These are phyloP conservation scores for Raja brachyura DNA, from an alignment of 2,113 vertebrate species.

Conservation along the genomic window DNA sequence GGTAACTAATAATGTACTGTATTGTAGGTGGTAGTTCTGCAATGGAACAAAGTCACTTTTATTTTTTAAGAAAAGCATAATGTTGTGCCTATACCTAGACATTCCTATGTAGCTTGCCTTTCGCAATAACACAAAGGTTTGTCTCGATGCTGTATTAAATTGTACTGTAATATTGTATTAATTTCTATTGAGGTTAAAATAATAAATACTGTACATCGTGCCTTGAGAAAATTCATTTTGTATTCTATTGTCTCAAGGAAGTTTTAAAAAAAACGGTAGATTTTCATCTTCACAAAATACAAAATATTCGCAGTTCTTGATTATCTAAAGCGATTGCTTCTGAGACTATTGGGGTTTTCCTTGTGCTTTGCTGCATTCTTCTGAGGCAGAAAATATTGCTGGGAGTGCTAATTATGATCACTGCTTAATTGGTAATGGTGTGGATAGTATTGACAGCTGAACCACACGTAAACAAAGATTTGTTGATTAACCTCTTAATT, in stretches of 20 bases:
- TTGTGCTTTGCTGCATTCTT: background rate
- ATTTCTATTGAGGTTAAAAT: conserved; percentile 5
- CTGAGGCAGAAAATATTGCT: background rate
- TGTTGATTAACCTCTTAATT: conserved; percentile 53
- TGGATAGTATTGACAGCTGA: conserved; percentile 48
- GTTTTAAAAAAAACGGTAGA: background rate
- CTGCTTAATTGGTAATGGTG: conserved; percentile 45
- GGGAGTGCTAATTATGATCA: conserved; percentile 22
- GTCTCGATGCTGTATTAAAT: conserved; percentile 44
- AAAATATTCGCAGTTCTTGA: background rate
- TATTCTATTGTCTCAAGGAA: conserved; percentile 24
- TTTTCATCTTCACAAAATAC: background rate
- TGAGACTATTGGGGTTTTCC: background rate
- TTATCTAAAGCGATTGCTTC: background rate
- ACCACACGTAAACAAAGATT: conserved; percentile 44
- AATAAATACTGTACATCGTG: conserved; percentile 60
- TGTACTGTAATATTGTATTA: conserved; percentile 18
- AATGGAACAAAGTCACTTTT: conserved; percentile 44
- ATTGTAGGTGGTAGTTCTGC: background rate
- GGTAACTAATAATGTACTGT: background rate
- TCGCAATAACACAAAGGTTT: conserved; percentile 57
- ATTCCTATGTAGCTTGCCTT: conserved; percentile 65
- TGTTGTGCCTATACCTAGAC: conserved; percentile 63
- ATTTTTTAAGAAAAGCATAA: conserved; percentile 58
- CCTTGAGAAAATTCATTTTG: conserved; percentile 63